A percentile compares a stretch with the other conserved stretches of the same genome.
phyloP scores from a whole-genome alignment of 2,797 vertebrate species.

The Pantherophis alleghaniensis region DNA sequence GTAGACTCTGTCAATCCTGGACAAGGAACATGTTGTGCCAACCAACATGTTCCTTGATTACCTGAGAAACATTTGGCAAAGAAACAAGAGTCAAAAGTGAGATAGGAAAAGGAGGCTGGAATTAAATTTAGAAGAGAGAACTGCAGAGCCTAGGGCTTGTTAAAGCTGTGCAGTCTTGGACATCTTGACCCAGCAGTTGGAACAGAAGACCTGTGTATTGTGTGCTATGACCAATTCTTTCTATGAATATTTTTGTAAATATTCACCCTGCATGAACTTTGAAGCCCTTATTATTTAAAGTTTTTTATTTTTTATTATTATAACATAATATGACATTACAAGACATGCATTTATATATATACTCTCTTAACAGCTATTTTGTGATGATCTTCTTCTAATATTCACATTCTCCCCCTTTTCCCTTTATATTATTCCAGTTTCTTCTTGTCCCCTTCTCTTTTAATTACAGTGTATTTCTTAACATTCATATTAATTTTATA shows the following conservation, averaged over 20 bases:
- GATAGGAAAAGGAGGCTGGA: background rate
- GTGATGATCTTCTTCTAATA: no score
- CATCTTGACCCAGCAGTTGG: background rate
- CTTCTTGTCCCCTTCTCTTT: no score
- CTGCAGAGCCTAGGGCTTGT: background rate
- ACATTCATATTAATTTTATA: no score
- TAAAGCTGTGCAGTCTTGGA: background rate
- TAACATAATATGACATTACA: no score
- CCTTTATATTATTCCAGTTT: no score
- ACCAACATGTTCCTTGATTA: background rate
- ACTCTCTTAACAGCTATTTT: no score
- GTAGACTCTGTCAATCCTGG: background rate
- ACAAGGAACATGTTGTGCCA: background rate
- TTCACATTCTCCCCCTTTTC: no score
- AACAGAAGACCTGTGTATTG: background rate
- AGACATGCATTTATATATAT: no score
- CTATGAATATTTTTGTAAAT: background rate
- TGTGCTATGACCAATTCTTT: background rate
- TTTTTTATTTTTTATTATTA: no score
- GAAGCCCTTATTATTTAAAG: no score
- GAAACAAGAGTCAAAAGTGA: background rate
- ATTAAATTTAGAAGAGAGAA: background rate
- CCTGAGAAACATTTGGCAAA: background rate
- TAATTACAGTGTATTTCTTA: no score
- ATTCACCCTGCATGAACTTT: background rate